Evolutionary conservation across 2,113 vertebrate species (phyloP), one percentile per base, ranked within the genome.

Genomic region (Thinocorus orbignyianus): DNA sequence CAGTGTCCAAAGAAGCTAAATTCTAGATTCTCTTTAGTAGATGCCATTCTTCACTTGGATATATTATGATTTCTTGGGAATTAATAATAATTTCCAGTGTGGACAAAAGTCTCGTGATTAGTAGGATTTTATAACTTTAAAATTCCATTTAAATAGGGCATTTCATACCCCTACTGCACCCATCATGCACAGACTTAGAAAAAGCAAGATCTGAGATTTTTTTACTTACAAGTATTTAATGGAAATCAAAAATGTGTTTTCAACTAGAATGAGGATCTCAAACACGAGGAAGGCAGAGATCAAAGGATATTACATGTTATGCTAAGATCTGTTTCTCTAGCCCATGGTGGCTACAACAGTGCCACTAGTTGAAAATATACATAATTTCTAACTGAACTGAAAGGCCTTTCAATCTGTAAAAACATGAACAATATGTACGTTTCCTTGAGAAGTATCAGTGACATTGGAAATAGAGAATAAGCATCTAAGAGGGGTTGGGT

Each of bases 61-160:
- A 30, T 15, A 7, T 51, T 42, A 37, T n/a, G 49, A n/a, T 51
- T 91, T 81, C 51, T 42, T 68, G 7, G 14, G 13, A 78, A 78
- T 42, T 64, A 71, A 25, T n/a, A 69, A n/a, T 33, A 42, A 93
- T 41, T 70, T 68, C 17, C 20, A 42, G 6, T 42, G 18, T 46
- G 24, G 28, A 26, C 60, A 89, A 58, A 60, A 65, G 10, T 25
- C 6, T 16, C 3, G 37, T 2, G 0, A 62, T 0, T 0, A 71
- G 8, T 13, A 68, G 11, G 14, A 83, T 9, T 89, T 92, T 93
- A 81, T 84, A 6, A 3, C 39, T 64, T 65, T 57, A 13, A 64
- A 88, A 68, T n/a, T 70, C 22, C 10, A 37, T 62, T 81, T 35
- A 65, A 60, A 24, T 6, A 51, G 10, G 2, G 1, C 10, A 60